Percentiles rank a stretch among this genome's conserved stretches.
phyloP scores from a whole-genome alignment of 2,797 vertebrate species.

The Sparus aurata region DNA sequence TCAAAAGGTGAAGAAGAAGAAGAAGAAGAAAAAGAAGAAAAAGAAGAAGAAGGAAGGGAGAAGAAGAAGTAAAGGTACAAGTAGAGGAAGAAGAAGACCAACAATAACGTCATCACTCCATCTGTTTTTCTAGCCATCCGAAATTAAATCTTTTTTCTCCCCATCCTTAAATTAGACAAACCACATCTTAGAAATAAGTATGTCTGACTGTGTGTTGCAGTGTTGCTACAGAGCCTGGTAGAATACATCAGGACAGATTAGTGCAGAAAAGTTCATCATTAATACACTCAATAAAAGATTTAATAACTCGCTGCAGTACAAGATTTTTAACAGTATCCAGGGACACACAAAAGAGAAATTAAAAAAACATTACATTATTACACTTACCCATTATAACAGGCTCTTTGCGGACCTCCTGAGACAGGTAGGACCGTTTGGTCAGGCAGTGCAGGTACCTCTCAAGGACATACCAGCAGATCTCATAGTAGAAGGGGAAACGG shows the following conservation, averaged over 20 bases:
- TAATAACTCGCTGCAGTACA: slow-evolving; percentile 9
- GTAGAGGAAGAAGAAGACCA: too few relatives aligned
- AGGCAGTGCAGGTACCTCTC: slow-evolving; percentile 96
- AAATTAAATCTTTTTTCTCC: too few relatives aligned
- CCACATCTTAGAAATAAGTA: neutral
- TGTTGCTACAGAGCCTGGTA: neutral
- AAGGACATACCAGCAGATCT: slow-evolving; percentile 99
- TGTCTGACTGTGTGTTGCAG: neutral
- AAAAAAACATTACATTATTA: neutral
- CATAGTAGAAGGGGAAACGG: slow-evolving; percentile 98
- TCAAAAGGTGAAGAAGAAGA: neutral
- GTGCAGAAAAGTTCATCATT: slow-evolving; percentile 3
- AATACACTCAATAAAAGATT: slow-evolving; percentile 20
- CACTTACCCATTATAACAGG: slow-evolving; percentile 89
- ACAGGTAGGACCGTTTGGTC: slow-evolving; percentile 94
- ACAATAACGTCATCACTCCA: too few relatives aligned
- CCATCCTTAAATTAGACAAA: neutral
- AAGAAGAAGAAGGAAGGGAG: too few relatives aligned
- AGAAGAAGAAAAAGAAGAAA: too few relatives aligned
- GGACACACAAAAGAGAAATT: slow-evolving; percentile 17
- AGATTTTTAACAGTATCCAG: neutral
- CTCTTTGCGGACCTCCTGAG: slow-evolving; percentile 90
- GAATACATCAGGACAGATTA: neutral
- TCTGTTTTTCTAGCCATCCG: too few relatives aligned
- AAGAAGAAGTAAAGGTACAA: too few relatives aligned